Evolutionary conservation across 2,797 vertebrate genomes (phyloP).

Genomic region (Hippopotamyrus pictus): DNA sequence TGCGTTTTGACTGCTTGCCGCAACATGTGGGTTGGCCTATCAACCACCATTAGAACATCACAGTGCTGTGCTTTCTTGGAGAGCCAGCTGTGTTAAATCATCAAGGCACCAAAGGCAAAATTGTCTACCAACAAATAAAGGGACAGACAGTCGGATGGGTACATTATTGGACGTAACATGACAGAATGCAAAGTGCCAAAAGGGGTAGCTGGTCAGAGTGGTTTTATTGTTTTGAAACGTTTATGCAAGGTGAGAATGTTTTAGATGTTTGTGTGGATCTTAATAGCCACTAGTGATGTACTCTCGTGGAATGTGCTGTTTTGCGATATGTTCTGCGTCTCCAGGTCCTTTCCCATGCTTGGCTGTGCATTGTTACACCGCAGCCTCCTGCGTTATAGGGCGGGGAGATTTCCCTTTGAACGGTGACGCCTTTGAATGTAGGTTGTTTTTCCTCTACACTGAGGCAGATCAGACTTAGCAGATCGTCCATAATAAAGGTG

Average conservation of each 20-base stretch:
- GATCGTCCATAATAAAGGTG: background rate
- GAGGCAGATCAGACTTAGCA: constrained; percentile 6
- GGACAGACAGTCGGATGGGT: background rate
- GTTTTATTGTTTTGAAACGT: background rate
- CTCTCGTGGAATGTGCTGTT: background rate
- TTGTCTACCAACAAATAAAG: background rate
- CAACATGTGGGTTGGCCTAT: background rate
- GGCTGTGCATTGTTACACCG: background rate
- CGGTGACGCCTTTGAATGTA: background rate
- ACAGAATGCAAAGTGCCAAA: background rate
- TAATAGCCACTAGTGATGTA: background rate
- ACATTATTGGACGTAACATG: background rate
- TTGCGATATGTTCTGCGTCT: background rate
- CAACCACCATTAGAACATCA: background rate
- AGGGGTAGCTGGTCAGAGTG: background rate
- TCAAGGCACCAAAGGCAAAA: background rate
- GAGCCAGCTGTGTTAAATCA: background rate
- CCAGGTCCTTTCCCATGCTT: background rate
- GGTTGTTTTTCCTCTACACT: background rate
- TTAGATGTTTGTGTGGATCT: background rate
- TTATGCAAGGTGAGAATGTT: background rate
- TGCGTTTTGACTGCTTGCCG: background rate
- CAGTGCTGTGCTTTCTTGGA: background rate
- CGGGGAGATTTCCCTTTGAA: constrained; percentile 1
- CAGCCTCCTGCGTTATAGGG: background rate